These are phyloP conservation scores for Cyclopterus lumpus DNA, from an alignment of 2,797 vertebrate genomes.

Conservation along the genomic window DNA sequence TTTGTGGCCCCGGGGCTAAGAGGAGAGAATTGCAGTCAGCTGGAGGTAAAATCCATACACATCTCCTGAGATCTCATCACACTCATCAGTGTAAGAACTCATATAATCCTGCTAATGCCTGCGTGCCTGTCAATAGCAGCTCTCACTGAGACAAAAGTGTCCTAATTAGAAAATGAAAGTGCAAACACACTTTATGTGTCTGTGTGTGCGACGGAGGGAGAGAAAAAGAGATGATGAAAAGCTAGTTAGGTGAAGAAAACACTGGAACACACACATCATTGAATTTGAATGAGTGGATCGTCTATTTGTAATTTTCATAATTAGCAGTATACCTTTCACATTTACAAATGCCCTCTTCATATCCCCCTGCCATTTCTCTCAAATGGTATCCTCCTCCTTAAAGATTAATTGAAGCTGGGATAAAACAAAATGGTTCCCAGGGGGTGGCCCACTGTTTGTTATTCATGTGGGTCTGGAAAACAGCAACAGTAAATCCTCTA, in stretches of 20 bases:
- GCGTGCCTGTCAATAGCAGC: slow-evolving; percentile 64
- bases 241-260: slow-evolving; percentile 44
- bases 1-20: slow-evolving; percentile 53
- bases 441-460: slow-evolving; percentile 89
- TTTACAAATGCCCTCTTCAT: slow-evolving; percentile 75
- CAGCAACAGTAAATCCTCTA: slow-evolving; percentile 93
- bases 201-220: slow-evolving; percentile 13
- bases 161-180: slow-evolving; percentile 68
- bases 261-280: slow-evolving; percentile 57
- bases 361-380: slow-evolving; percentile 82
- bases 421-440: slow-evolving; percentile 91
- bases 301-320: slow-evolving; percentile 83
- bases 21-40: slow-evolving; percentile 63
- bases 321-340: slow-evolving; percentile 82
- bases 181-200: slow-evolving; percentile 45
- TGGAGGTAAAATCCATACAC: slow-evolving; percentile 74
- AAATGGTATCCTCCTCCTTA: slow-evolving; percentile 89
- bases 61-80: slow-evolving; percentile 70
- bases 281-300: slow-evolving; percentile 73
- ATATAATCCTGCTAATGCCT: slow-evolving; percentile 73
- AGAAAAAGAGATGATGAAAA: slow-evolving; percentile 42
- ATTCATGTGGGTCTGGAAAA: slow-evolving; percentile 91
- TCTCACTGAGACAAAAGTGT: slow-evolving; percentile 60
- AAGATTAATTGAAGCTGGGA: slow-evolving; percentile 91
- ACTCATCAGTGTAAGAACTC: slow-evolving; percentile 69